Conservation (phyloP, 2,888 invertebrate species). For the Julus scanicus region DNA sequence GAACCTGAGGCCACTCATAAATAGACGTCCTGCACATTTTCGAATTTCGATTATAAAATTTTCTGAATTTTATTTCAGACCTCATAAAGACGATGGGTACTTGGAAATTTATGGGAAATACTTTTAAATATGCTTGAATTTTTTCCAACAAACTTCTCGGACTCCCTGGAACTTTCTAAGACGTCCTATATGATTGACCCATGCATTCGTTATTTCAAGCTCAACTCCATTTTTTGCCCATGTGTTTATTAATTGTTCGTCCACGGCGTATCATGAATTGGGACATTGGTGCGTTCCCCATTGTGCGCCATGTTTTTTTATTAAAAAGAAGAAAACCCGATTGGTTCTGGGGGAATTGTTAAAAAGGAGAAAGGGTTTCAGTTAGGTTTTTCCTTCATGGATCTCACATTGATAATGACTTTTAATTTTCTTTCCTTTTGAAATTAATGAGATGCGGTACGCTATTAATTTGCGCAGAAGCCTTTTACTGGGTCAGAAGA, state of each 20-base stretch:
- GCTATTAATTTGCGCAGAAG: slow-evolving; percentile 48
- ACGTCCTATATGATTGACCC: too few relatives aligned
- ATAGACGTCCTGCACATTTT: neutral
- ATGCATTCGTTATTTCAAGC: neutral
- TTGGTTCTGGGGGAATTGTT: slow-evolving; percentile 4
- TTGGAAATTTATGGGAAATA: too few relatives aligned
- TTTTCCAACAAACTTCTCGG: neutral
- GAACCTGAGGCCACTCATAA: too few relatives aligned
- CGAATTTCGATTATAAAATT: neutral
- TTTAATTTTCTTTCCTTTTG: slow-evolving; percentile 48
- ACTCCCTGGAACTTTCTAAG: too few relatives aligned
- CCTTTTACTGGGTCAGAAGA: slow-evolving; percentile 41
- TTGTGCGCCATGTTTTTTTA: neutral
- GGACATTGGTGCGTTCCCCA: slow-evolving; percentile 7
- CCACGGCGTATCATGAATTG: slow-evolving; percentile 15
- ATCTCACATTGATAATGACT: slow-evolving; percentile 48
- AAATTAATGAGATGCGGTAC: slow-evolving; percentile 32
- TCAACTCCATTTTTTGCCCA: neutral
- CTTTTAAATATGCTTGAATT: too few relatives aligned
- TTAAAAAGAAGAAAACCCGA: neutral
- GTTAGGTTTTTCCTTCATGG: neutral
- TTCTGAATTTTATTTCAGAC: too few relatives aligned
- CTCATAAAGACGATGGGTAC: neutral
- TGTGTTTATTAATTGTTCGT: neutral
- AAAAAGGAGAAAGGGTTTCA: neutral